These are phyloP conservation scores for Melipona beecheii DNA, from an alignment of 2,888 invertebrate genomes.

Conservation along the genomic window DNA sequence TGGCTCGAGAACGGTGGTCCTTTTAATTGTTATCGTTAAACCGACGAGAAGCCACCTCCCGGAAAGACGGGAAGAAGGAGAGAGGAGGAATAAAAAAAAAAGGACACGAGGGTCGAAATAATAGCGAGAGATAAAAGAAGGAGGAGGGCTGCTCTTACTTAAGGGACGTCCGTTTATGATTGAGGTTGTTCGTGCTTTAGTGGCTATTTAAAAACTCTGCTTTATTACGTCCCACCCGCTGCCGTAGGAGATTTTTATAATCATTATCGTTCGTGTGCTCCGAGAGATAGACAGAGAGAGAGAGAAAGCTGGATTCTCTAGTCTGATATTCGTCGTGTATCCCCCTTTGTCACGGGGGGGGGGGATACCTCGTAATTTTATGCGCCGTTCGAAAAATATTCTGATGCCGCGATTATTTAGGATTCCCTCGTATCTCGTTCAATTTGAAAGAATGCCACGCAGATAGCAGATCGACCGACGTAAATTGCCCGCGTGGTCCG, in stretches of 20 bases:
- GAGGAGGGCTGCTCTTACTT: slow-evolving; percentile 73
- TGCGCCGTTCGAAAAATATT: slow-evolving; percentile 26
- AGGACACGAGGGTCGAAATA: slow-evolving; percentile 72
- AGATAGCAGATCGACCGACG: not conserved
- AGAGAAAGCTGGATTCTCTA: slow-evolving; percentile 48
- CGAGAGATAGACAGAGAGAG: slow-evolving; percentile 26
- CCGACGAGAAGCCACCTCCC: slow-evolving; percentile 56
- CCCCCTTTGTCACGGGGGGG: slow-evolving; percentile 5
- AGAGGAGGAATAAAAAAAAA: slow-evolving; percentile 72
- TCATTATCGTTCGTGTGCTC: slow-evolving; percentile 62
- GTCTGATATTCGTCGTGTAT: slow-evolving; percentile 23
- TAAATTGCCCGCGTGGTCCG: not conserved
- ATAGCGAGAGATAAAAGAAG: slow-evolving; percentile 77
- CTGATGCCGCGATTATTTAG: not conserved
- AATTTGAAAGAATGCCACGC: slow-evolving; percentile 3
- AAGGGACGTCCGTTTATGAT: slow-evolving; percentile 78
- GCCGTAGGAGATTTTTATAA: slow-evolving; percentile 67
- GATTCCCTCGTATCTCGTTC: not conserved
- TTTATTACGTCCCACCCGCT: slow-evolving; percentile 71
- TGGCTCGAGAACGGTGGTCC: slow-evolving; percentile 60
- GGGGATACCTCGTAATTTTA: slow-evolving; percentile 37
- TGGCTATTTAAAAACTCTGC: slow-evolving; percentile 74
- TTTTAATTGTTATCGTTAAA: slow-evolving; percentile 81
- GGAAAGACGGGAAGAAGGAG: slow-evolving; percentile 41
- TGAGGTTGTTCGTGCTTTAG: slow-evolving; percentile 74